Conservation (phyloP, 2,888 invertebrate species). For the Habrosyne pyritoides region DNA sequence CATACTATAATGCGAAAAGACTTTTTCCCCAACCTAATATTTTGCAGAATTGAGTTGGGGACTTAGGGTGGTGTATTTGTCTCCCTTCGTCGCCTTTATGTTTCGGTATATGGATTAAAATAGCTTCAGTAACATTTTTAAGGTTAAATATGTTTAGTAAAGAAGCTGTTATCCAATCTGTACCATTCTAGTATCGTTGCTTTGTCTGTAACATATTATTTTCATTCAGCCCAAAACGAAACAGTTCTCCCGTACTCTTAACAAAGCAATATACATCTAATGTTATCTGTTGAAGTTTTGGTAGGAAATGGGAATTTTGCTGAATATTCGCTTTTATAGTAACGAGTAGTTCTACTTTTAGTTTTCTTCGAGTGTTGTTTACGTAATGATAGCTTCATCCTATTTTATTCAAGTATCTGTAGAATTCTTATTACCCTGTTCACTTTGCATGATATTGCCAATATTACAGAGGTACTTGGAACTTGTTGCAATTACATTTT, state of each 20-base stretch:
- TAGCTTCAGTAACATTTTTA: not conserved
- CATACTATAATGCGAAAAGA: too few species aligned
- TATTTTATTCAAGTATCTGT: not conserved
- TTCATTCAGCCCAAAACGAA: conserved; percentile 20
- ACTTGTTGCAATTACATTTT: not conserved
- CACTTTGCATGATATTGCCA: not conserved
- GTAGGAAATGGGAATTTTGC: not conserved
- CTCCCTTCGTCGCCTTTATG: too few species aligned
- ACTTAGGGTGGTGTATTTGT: too few species aligned
- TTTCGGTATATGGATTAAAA: too few species aligned
- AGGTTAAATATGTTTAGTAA: not conserved
- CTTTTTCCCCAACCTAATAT: too few species aligned
- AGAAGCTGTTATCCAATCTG: not conserved
- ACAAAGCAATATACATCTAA: conserved; percentile 25
- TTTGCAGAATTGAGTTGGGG: too few species aligned
- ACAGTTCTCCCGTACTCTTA: conserved; percentile 31
- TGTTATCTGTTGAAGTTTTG: conserved; percentile 1
- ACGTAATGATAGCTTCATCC: not conserved
- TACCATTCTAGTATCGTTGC: not conserved
- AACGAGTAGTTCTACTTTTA: not conserved
- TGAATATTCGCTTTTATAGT: not conserved
- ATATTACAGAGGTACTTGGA: not conserved
- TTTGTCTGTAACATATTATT: conserved; percentile 28
- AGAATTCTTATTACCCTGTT: not conserved
- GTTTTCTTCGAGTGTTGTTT: not conserved